These are phyloP conservation scores for Turritopsis dohrnii DNA, from an alignment of 30 jellyfish, hydroid and myxozoan species.

Conservation along the genomic window DNA sequence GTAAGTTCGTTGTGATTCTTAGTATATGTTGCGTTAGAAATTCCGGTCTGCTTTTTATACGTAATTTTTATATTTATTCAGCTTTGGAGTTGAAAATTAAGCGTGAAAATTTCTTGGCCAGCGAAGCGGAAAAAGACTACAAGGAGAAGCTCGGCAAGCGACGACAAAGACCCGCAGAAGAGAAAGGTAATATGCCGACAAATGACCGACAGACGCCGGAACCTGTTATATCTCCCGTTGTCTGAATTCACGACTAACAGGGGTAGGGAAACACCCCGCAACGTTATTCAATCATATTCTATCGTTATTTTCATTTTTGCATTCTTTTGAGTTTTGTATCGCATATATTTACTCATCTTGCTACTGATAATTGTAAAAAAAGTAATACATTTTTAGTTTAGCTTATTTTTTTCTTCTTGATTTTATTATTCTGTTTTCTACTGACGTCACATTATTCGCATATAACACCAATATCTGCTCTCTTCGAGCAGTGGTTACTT, in stretches of 20 bases:
- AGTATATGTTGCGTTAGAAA: neutral
- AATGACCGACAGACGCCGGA: neutral
- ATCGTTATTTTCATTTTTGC: no score
- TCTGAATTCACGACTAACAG: neutral
- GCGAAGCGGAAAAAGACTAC: conserved; percentile 54
- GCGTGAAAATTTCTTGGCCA: conserved; percentile 80
- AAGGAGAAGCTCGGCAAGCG: conserved; percentile 74
- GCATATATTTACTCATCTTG: no score
- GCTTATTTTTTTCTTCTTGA: no score
- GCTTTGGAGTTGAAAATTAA: conserved; percentile 79
- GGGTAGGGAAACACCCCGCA: no score
- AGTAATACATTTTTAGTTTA: no score
- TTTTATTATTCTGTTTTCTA: no score
- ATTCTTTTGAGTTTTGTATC: no score
- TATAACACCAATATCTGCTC: no score
- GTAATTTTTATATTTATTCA: neutral
- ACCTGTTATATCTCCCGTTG: neutral
- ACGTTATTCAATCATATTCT: no score
- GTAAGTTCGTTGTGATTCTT: neutral
- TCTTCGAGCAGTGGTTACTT: no score
- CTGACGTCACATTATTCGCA: no score
- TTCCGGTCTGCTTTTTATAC: neutral
- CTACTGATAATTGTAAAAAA: no score
- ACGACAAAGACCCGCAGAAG: conserved; percentile 47
- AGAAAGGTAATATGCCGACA: neutral